A percentile compares a stretch with the other conserved stretches of the same genome.
Evolutionary conservation across 2,113 vertebrate genomes (phyloP).

Genomic region (Hoplias malabaricus): DNA sequence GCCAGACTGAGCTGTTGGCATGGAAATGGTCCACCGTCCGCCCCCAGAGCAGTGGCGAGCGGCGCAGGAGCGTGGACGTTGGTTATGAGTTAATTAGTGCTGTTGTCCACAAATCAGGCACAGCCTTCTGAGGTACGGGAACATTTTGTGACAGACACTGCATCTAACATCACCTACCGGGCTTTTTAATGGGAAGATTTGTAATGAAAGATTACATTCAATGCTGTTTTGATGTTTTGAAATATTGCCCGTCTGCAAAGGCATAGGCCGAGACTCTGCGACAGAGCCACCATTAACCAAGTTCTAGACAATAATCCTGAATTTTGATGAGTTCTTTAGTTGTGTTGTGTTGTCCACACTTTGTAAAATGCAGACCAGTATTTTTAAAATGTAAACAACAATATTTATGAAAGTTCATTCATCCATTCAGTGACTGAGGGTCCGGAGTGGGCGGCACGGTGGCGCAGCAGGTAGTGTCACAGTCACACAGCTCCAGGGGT

Average conservation of each 20-base stretch:
- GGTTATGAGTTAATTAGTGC: conserved; percentile 65
- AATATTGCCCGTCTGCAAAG: not conserved
- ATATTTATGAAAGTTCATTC: too few species aligned
- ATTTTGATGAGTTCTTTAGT: too few species aligned
- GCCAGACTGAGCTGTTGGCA: conserved; percentile 57
- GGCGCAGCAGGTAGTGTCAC: too few species aligned
- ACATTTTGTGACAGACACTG: not conserved
- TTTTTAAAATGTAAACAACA: too few species aligned
- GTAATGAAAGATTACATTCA: not conserved
- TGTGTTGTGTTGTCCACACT: too few species aligned
- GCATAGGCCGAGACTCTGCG: too few species aligned
- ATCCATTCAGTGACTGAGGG: too few species aligned
- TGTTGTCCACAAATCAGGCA: conserved; percentile 54
- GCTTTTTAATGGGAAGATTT: not conserved
- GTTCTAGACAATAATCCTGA: too few species aligned
- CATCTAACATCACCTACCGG: conserved; percentile 1
- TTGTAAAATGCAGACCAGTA: too few species aligned
- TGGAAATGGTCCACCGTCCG: conserved; percentile 59
- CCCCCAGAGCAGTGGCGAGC: conserved; percentile 30
- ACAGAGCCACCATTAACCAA: too few species aligned
- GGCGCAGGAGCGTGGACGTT: conserved; percentile 38
- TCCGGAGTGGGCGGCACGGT: too few species aligned
- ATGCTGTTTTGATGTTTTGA: not conserved
- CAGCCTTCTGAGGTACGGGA: conserved; percentile 19
- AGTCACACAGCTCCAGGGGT: too few species aligned